Conservation (phyloP, 35 echinoderm and acorn worm species). For the Heliocidaris erythrogramma region DNA sequence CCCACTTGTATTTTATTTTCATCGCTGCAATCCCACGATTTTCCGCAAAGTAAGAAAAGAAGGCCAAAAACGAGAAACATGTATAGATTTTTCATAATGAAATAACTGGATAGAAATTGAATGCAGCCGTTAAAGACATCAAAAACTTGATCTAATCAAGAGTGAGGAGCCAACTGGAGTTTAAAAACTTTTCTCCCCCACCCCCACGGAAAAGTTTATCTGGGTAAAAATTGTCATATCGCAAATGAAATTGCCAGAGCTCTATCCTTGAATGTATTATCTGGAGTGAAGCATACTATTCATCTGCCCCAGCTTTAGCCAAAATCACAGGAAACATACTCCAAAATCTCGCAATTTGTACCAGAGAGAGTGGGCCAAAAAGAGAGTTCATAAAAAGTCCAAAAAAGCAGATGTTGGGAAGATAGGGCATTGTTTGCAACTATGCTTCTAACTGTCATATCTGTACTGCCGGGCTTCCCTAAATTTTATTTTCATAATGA, state of each 20-base stretch:
- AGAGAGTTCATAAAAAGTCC: conserved; percentile 42
- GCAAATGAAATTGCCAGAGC: neutral
- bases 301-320: neutral
- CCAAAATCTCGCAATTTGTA: neutral
- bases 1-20: conserved; percentile 35
- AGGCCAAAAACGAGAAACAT: neutral
- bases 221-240: conserved; percentile 14
- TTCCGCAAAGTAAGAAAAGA: conserved; percentile 6
- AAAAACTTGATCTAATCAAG: conserved; percentile 46
- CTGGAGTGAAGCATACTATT: neutral
- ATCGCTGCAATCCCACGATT: neutral
- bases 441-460: conserved; percentile 33
- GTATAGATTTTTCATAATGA: conserved; percentile 33
- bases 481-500: conserved; percentile 56
- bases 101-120: conserved; percentile 38
- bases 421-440: conserved; percentile 40
- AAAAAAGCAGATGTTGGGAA: conserved; percentile 18
- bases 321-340: neutral
- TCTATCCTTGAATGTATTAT: neutral
- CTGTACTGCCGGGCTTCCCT: conserved; percentile 30
- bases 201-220: neutral
- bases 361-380: neutral
- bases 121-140: conserved; percentile 28
- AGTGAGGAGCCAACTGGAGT: conserved; percentile 11
- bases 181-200: neutral